Percentiles rank a stretch among this genome's conserved stretches.
Evolutionary conservation across 2,113 vertebrate species (phyloP).

Genomic region (Oncorhynchus clarkii): DNA sequence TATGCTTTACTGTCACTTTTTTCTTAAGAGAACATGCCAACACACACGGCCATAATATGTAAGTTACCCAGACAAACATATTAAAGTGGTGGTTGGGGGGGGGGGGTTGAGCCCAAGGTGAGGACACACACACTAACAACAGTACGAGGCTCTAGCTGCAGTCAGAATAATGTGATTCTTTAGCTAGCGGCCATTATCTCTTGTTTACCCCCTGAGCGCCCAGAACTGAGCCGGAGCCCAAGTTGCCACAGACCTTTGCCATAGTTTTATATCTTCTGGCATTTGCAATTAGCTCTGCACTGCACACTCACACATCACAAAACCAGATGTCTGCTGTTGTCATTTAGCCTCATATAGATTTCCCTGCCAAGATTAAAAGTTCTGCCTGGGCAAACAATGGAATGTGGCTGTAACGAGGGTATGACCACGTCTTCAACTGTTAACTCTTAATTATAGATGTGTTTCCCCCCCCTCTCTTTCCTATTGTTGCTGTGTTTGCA

Average conservation of each 20-base stretch:
- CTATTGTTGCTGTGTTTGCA: background rate
- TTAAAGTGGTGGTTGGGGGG: slow-evolving; percentile 37
- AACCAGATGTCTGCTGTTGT: slow-evolving; percentile 64
- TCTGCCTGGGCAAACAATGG: slow-evolving; percentile 34
- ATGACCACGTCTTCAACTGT: slow-evolving; percentile 43
- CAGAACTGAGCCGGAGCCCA: slow-evolving; percentile 26
- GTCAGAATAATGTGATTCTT: slow-evolving; percentile 60
- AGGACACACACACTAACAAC: slow-evolving; percentile 36
- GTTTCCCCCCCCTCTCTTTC: background rate
- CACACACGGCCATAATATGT: slow-evolving; percentile 30
- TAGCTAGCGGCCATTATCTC: slow-evolving; percentile 45
- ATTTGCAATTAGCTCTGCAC: slow-evolving; percentile 69
- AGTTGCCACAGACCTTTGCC: slow-evolving; percentile 61
- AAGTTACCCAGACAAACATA: slow-evolving; percentile 39
- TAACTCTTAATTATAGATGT: slow-evolving; percentile 50
- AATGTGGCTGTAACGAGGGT: slow-evolving; percentile 45
- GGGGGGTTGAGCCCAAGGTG: slow-evolving; percentile 37
- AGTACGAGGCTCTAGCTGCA: slow-evolving; percentile 31
- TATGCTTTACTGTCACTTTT: background rate
- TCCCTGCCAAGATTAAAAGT: slow-evolving; percentile 37
- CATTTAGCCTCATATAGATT: slow-evolving; percentile 43
- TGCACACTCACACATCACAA: slow-evolving; percentile 54
- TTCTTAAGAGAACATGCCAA: background rate
- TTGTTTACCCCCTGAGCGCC: slow-evolving; percentile 73
- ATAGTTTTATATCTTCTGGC: slow-evolving; percentile 62